phyloP scores from a whole-genome alignment of 2,113 vertebrate genomes.

The Pycnonotus jocosus region DNA sequence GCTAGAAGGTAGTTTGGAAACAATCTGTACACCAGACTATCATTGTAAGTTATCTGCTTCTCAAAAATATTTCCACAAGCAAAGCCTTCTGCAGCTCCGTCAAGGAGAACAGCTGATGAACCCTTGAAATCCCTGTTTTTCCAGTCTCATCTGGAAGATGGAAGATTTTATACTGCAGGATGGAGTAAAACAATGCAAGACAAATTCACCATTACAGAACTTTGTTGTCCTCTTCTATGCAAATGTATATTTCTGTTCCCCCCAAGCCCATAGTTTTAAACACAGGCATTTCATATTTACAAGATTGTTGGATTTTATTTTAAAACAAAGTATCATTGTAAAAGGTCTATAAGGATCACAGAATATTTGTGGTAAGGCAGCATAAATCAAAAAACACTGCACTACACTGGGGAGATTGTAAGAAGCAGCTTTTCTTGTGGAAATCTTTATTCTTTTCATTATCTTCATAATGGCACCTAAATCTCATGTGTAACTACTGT shows the following conservation, averaged over 20 bases:
- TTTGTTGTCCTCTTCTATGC: not conserved
- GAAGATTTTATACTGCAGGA: not conserved
- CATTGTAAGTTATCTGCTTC: not conserved
- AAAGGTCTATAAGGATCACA: not conserved
- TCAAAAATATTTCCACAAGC: not conserved
- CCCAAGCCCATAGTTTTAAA: not conserved
- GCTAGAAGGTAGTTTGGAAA: not conserved
- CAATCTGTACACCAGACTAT: not conserved
- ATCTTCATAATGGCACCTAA: not conserved
- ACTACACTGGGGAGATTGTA: not conserved
- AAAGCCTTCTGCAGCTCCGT: not conserved
- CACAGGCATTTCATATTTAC: not conserved
- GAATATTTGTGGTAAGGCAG: not conserved
- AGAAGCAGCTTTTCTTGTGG: not conserved
- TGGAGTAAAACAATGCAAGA: not conserved
- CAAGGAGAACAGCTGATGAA: not conserved
- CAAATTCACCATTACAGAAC: not conserved
- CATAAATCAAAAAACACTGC: not conserved
- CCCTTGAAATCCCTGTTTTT: not conserved
- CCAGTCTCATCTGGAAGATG: not conserved
- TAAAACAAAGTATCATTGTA: not conserved
- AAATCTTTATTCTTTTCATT: not conserved
- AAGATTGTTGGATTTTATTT: not conserved
- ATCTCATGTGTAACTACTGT: not conserved
- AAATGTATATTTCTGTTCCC: not conserved